phyloP scores from a whole-genome alignment of 2,888 invertebrate species.

The Epistrophe grossulariae region DNA sequence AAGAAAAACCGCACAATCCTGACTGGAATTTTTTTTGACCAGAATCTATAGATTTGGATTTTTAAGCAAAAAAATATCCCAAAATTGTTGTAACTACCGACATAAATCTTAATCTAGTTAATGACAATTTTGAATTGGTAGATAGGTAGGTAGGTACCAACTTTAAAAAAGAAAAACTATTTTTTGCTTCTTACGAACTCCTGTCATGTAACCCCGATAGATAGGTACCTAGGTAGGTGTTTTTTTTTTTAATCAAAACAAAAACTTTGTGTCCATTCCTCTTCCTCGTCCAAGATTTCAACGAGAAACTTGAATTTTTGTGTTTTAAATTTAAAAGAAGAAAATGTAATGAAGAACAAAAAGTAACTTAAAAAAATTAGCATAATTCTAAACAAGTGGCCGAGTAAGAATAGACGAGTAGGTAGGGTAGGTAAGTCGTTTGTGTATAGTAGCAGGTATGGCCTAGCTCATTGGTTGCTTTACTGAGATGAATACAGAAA shows the following conservation, averaged over 20 bases:
- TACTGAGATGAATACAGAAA: constrained; percentile 26
- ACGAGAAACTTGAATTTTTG: background rate
- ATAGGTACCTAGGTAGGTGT: background rate
- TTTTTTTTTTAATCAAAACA: constrained; percentile 5
- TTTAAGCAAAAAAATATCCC: background rate
- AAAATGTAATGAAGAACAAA: constrained; percentile 9
- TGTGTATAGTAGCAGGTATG: background rate
- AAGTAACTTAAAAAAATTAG: constrained; percentile 41
- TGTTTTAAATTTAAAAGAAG: constrained; percentile 8
- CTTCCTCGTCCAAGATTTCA: background rate
- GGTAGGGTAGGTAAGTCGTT: background rate
- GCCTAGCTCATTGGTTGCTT: background rate
- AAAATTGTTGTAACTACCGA: too few species aligned
- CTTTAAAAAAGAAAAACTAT: too few species aligned
- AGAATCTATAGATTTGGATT: background rate
- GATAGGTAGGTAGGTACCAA: too few species aligned
- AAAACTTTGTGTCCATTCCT: background rate
- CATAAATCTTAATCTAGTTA: too few species aligned
- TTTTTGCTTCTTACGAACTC: too few species aligned
- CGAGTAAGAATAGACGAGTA: constrained; percentile 10
- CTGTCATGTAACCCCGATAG: too few species aligned
- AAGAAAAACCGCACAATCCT: background rate
- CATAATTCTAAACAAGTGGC: constrained; percentile 63
- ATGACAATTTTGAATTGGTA: too few species aligned
- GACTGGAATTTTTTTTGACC: background rate